A percentile compares a stretch with the other conserved stretches of the same genome.
These are phyloP conservation scores for Laticauda colubrina DNA, from an alignment of 2,113 vertebrate genomes.

Conservation along the genomic window DNA sequence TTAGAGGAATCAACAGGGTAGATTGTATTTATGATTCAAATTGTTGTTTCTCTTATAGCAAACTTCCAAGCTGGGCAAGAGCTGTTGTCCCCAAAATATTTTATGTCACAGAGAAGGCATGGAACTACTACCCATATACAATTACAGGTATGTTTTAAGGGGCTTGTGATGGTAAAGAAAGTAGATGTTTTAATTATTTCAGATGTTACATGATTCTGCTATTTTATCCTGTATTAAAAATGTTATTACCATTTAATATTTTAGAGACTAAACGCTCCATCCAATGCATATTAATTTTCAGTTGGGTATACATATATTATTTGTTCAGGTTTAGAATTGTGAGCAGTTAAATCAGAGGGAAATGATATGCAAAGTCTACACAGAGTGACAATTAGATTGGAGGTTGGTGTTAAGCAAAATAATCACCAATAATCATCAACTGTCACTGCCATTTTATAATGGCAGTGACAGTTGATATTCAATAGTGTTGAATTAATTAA, in stretches of 20 bases:
- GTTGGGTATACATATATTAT: background rate
- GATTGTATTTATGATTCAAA: background rate
- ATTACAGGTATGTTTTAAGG: constrained; percentile 84
- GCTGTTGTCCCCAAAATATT: constrained; percentile 98
- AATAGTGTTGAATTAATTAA: background rate
- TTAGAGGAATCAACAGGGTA: background rate
- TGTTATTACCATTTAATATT: background rate
- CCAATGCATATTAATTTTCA: background rate
- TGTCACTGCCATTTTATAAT: background rate
- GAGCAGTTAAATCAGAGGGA: background rate
- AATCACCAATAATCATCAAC: background rate
- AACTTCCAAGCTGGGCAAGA: constrained; percentile 95
- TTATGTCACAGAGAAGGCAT: constrained; percentile 97
- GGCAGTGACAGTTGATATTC: background rate
- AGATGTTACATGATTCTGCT: background rate
- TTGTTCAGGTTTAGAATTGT: background rate
- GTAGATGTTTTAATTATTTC: background rate
- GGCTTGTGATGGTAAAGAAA: background rate
- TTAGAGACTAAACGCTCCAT: background rate
- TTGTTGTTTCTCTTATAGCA: constrained; percentile 76
- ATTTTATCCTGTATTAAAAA: background rate
- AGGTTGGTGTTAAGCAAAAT: background rate
- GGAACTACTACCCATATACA: constrained; percentile 99
- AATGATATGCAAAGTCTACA: background rate
- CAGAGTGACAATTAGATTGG: background rate